Base-by-base conservation (phyloP, 2,113 vertebrate species). In the Mirounga angustirostris region DNA sequence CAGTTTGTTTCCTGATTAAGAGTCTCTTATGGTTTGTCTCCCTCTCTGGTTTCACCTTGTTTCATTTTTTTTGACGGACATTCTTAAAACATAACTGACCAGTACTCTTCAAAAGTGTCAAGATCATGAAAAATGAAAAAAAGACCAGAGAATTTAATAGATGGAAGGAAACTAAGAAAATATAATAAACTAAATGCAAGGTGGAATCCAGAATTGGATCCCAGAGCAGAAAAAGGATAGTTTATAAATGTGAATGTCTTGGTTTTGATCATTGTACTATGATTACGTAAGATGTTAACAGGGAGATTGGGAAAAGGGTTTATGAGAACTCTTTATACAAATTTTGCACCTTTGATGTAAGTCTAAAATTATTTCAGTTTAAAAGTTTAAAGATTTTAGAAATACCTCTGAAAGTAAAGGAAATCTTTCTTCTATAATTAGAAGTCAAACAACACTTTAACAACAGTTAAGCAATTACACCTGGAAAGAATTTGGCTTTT, bases 361-460 rank as follows among this genome's bases (percentile, higher is more conserved):
- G 15, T 76, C 58, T 93, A 71, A 88, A 91, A 69, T 94, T 95
- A 91, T 18, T 73, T 65, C 28, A 88, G 78, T 52, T 87, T 15
- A 86, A 76, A 81, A 82, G 19, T 43, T 86, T 74, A 63, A 96
- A 69, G 33, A n/a, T 69, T 69, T 91, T 82, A 89, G 30, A 91
- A 88, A 88, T 83, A 61, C 6, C 24, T 81, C 69, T 79, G 13
- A 93, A 84, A 92, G 65, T n/a, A 92, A 84, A 67, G 46, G 22
- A 88, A 67, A 89, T 82, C 16, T 59, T 89, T 81, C 61, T 59
- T n/a, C 21, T 28, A 30, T 71, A 94, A 80, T 26, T 96, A 71
- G 28, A 91, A 74, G 54, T 63, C 69, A 79, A 95, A 90, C 40
- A 93, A 92, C 71, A 93, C 46, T 85, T 93, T 63, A 85, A 76